Percentiles rank a stretch among this genome's conserved stretches.
These are phyloP conservation scores for Xanthorhoe spadicearia DNA, from an alignment of 2,888 invertebrate species.

Conservation along the genomic window DNA sequence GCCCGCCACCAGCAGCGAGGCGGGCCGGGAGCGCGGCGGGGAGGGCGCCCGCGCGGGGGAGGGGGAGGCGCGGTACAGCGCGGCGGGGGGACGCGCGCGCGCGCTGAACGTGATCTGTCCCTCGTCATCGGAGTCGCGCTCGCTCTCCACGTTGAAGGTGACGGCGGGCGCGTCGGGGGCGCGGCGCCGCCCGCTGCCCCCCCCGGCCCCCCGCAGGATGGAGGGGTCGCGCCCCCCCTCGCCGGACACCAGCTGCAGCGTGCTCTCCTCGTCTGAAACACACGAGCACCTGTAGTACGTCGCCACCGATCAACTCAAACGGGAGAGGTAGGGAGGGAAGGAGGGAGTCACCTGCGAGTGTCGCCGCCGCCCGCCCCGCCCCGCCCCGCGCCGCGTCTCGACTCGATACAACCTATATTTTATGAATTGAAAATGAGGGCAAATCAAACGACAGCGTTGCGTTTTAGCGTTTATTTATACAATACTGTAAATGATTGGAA, in stretches of 20 bases:
- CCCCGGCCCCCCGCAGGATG: constrained; percentile 63
- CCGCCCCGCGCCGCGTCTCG: constrained; percentile 23
- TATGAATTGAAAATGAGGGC: constrained; percentile 43
- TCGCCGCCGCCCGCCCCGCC: constrained; percentile 30
- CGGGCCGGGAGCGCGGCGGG: constrained; percentile 51
- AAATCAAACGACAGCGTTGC: constrained; percentile 67
- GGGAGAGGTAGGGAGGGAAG: constrained; percentile 29
- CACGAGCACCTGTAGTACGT: constrained; percentile 44
- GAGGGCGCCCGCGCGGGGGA: constrained; percentile 42
- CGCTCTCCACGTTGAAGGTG: constrained; percentile 80
- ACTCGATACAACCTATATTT: constrained; percentile 27
- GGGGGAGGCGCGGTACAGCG: constrained; percentile 48
- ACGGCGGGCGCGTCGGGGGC: constrained; percentile 71
- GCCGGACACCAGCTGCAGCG: constrained; percentile 54
- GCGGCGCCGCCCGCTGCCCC: constrained; percentile 63
- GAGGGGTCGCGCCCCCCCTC: constrained; percentile 62
- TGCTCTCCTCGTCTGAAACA: constrained; percentile 75
- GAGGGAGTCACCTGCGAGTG: constrained; percentile 38
- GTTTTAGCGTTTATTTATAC: constrained; percentile 60
- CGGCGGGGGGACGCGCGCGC: constrained; percentile 50
- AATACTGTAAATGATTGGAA: constrained; percentile 30
- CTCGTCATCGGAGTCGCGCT: constrained; percentile 71
- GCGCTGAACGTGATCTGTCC: constrained; percentile 79
- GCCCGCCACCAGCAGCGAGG: constrained; percentile 20
- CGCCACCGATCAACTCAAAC: constrained; percentile 9